These are phyloP conservation scores for Ancistrus triradiatus DNA, from an alignment of 2,113 vertebrate genomes.

Conservation along the genomic window DNA sequence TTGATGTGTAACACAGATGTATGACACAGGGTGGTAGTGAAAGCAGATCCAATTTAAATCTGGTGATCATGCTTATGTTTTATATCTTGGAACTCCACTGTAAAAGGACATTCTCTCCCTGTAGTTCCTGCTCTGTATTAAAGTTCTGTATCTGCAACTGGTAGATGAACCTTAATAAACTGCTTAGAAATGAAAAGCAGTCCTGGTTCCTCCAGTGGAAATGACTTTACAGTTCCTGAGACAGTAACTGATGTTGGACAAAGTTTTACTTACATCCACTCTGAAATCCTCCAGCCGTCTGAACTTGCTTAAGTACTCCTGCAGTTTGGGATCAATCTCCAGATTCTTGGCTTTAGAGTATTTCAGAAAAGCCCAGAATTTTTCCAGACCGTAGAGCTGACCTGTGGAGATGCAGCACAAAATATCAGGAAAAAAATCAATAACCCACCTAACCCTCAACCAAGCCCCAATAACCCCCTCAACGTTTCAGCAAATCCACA, in stretches of 20 bases:
- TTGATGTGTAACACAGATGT: too few relatives aligned
- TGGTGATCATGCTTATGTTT: too few relatives aligned
- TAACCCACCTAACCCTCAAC: too few relatives aligned
- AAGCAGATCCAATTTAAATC: too few relatives aligned
- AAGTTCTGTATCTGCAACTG: too few relatives aligned
- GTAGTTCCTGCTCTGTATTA: too few relatives aligned
- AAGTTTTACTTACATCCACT: conserved; percentile 88
- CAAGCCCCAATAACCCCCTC: too few relatives aligned
- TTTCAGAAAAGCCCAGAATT: conserved; percentile 99
- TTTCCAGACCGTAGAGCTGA: conserved; percentile 96
- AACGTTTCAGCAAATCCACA: too few relatives aligned
- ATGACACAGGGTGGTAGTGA: too few relatives aligned
- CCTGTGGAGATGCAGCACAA: conserved; percentile 60
- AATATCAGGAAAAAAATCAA: neutral
- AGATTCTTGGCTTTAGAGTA: conserved; percentile 96
- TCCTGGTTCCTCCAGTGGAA: neutral
- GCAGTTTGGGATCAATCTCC: conserved; percentile 92
- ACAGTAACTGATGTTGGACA: neutral
- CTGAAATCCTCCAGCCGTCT: conserved; percentile 96
- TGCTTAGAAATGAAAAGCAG: neutral
- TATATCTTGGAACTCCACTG: too few relatives aligned
- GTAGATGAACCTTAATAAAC: too few relatives aligned
- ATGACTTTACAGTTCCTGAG: neutral
- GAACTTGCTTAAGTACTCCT: conserved; percentile 91
- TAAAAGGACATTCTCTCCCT: too few relatives aligned